These are phyloP conservation scores for Chloroceryle aenea DNA, from an alignment of 2,113 vertebrate species.

Conservation along the genomic window DNA sequence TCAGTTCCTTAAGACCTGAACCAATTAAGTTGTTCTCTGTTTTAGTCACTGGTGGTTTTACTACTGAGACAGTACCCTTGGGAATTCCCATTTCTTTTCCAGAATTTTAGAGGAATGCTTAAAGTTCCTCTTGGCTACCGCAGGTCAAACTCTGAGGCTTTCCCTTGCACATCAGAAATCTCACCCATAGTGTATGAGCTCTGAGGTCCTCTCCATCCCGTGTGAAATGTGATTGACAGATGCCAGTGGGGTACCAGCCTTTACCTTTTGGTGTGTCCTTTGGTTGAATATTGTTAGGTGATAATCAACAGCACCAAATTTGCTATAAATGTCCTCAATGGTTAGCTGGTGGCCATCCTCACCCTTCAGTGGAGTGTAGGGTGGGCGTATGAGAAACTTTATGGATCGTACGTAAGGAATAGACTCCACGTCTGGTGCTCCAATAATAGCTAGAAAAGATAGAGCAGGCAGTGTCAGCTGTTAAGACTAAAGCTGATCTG, in stretches of 20 bases:
- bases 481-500: background rate
- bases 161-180: background rate
- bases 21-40: background rate
- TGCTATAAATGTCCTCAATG: slow-evolving; percentile 72
- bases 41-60: background rate
- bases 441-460: slow-evolving; percentile 63
- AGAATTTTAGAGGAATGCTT: background rate
- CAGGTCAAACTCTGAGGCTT: background rate
- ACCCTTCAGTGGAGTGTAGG: background rate
- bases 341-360: slow-evolving; percentile 12
- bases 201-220: background rate
- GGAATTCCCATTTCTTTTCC: background rate
- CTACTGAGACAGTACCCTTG: background rate
- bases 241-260: background rate
- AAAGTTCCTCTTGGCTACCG: background rate
- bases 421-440: slow-evolving; percentile 62
- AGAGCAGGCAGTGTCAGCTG: background rate
- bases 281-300: slow-evolving; percentile 54
- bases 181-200: background rate
- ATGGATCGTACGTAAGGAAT: slow-evolving; percentile 63
- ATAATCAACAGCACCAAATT: slow-evolving; percentile 20
- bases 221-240: background rate
- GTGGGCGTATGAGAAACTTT: slow-evolving; percentile 61
- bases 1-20: background rate
- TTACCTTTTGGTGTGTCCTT: slow-evolving; percentile 72